A percentile compares a stretch with the other conserved stretches of the same genome.
These are phyloP conservation scores for Sebastes paucispinis DNA, from an alignment of 2,797 vertebrate genomes.

Conservation along the genomic window DNA sequence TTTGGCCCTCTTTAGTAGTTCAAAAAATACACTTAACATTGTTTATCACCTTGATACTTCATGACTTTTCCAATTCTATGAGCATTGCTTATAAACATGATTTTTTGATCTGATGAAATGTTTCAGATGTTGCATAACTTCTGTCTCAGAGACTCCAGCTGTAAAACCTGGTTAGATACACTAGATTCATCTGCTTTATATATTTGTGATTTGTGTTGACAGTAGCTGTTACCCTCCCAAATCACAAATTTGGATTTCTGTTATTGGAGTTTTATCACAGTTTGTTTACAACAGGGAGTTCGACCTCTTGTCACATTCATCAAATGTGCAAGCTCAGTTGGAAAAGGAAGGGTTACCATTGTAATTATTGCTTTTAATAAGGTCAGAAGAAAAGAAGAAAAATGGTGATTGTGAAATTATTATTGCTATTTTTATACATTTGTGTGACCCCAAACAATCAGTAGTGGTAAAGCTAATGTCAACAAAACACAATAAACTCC, in stretches of 20 bases:
- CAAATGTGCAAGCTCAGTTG: no score
- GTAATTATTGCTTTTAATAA: background rate
- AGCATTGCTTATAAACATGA: background rate
- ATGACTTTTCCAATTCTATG: background rate
- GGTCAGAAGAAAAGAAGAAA: no score
- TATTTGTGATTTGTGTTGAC: background rate
- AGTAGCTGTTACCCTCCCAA: background rate
- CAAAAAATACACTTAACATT: background rate
- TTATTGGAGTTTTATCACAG: no score
- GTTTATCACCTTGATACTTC: background rate
- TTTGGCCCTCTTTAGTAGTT: background rate
- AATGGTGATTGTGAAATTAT: background rate
- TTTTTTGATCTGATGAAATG: background rate
- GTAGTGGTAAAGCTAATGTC: background rate
- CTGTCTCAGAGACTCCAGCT: background rate
- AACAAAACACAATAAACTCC: background rate
- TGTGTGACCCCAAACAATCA: background rate
- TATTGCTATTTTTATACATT: background rate
- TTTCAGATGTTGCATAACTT: background rate
- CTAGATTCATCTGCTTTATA: background rate
- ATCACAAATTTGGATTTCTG: no score
- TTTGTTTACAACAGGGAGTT: no score
- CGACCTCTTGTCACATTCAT: no score
- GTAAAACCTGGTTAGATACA: background rate
- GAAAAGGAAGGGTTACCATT: no score